These are phyloP conservation scores for Papilio protenor DNA, from an alignment of 2,888 invertebrate genomes.

Conservation along the genomic window DNA sequence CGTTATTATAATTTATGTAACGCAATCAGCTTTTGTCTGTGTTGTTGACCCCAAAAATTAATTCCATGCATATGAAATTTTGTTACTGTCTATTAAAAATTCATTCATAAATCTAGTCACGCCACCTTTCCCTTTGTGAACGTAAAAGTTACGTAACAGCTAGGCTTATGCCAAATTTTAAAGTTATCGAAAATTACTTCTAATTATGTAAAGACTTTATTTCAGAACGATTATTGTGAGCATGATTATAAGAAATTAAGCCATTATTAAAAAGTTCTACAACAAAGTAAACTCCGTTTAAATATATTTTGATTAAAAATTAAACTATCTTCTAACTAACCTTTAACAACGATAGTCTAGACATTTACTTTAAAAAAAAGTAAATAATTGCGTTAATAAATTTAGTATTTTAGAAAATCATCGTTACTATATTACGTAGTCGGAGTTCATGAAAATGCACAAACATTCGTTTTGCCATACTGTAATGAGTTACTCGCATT, in stretches of 20 bases:
- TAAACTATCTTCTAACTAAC: neutral
- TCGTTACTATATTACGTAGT: neutral
- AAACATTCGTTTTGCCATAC: neutral
- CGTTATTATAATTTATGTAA: constrained; percentile 51
- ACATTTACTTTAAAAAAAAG: neutral
- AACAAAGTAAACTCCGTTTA: neutral
- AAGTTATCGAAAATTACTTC: constrained; percentile 41
- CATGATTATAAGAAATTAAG: neutral
- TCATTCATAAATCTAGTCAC: constrained; percentile 63
- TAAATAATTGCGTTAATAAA: neutral
- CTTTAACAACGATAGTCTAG: too few species aligned
- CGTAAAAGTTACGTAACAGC: constrained; percentile 58
- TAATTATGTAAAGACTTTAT: constrained; percentile 66
- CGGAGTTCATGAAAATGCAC: neutral
- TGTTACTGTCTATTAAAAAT: constrained; percentile 75
- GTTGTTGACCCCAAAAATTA: constrained; percentile 63
- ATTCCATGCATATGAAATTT: constrained; percentile 60
- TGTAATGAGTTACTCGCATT: constrained; percentile 13
- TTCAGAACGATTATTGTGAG: constrained; percentile 33
- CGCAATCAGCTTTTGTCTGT: constrained; percentile 43
- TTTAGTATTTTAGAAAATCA: constrained; percentile 1
- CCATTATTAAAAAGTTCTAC: neutral
- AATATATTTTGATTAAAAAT: neutral
- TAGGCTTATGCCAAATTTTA: constrained; percentile 49
- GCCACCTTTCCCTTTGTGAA: constrained; percentile 66